Evolutionary conservation across 2,888 invertebrate species (phyloP), one percentile per base, ranked within the genome.

Genomic region (Orthosia gothica): DNA sequence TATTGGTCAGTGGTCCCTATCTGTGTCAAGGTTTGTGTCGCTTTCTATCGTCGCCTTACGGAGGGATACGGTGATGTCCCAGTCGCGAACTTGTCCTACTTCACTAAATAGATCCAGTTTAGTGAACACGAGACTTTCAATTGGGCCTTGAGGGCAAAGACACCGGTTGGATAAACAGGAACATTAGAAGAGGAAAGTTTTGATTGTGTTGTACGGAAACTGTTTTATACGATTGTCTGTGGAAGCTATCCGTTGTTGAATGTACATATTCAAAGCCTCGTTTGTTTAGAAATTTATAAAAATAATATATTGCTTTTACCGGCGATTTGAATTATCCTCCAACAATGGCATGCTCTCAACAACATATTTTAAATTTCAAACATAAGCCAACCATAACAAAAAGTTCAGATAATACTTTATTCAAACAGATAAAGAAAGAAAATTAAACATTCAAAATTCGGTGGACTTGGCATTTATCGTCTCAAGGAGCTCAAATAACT

Each of bases 11-110:
- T 77, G 66, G 70, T 80, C 59, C 65, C 59, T 47, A 85, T 66
- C 50, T 57, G 58, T 79, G 87, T 76, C 87, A 87, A 83, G 87
- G 83, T 76, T 67, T 67, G 40, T 70, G 76, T 69, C 79, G 72
- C 87, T 88, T 88, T 87, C 88, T 83, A 86, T 57, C 67, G 45
- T 64, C 18, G 12, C 18, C 49, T 9, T 50, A 55, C 49, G 59
- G 62, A 81, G 64, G 82, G 65, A 55, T 32, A 64, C 47, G 49
- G 63, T 57, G 70, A 71, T 76, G 64, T 1, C 59, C 68, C 68
- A 66, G 70, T 20, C 32, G 57, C 73, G 57, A 81, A 81, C 81
- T 73, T 82, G 81, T 18, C 70, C 82, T 16, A 84, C 63, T 81
- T 65, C 20, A 49, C 23, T 54, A 59, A 52, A 81, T 54, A 50